Evolutionary conservation across 2,113 vertebrate species (phyloP), one percentile per base, ranked within the genome.

Genomic region (Drymodes brunneopygia): DNA sequence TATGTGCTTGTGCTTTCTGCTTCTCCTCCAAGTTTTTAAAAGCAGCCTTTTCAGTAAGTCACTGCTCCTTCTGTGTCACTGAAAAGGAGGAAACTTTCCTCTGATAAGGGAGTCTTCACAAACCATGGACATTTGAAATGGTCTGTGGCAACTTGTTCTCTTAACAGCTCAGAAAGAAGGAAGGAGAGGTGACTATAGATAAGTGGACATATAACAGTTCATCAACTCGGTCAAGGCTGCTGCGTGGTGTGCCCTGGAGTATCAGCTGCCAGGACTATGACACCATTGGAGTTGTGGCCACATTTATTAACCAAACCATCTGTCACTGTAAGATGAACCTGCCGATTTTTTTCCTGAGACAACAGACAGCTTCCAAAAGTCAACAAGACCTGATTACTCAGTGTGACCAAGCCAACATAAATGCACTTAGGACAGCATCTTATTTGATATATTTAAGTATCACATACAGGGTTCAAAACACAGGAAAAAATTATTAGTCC

Each of bases 251-350:
- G 60, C 44, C 57, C 61, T 72, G 74, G 57, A 75, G 61, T 79
- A 60, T 11, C 72, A 56, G 72, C 64, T 94, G 86, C 82, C 85
- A 91, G 87, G 40, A 77, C 85, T 82, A 9, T 81, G 86, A 87
- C 66, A 81, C 75, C 57, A 31, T n/a, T 57, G 10, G 58, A 64
- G 25, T 33, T 58, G 12, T 74, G 74, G 83, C 79, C 88, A 82
- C 70, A 45, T 82, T 92, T 93, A 51, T 77, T 90, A 89, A 74
- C 48, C 28, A 85, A 94, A 62, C 93, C 94, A 95, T 93, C 93
- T 96, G 90, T 95, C 83, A 83, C 33, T 79, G 57, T 51, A 73
- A 81, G 73, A 93, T 80, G 91, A 95, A 91, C 22, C 29, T 78
- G 81, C 11, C 1, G 66, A 74, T 48, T 77, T 27, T 75, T 75